Evolutionary conservation across 2,888 invertebrate genomes (phyloP).

Genomic region (Protodeltote pygarga): DNA sequence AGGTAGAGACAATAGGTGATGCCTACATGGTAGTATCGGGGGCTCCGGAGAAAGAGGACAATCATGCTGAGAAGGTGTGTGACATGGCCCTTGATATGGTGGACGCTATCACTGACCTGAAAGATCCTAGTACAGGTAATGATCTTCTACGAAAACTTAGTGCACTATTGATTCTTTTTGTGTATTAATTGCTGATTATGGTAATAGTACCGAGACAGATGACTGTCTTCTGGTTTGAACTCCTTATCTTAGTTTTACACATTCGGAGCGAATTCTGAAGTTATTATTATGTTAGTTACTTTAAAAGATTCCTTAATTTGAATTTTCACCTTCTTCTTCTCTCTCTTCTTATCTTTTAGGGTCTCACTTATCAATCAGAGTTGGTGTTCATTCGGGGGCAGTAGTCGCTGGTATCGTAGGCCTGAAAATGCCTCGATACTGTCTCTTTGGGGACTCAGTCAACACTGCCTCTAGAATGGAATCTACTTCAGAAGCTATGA

Average conservation of each 20-base stretch:
- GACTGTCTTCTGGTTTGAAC: no score
- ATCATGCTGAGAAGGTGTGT: constrained; percentile 97
- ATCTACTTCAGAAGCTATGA: constrained; percentile 96
- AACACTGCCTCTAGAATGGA: constrained; percentile 98
- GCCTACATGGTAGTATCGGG: constrained; percentile 99
- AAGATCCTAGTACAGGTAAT: constrained; percentile 96
- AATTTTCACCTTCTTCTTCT: not conserved
- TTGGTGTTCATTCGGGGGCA: constrained; percentile 96
- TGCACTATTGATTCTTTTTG: no score
- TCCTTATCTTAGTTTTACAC: no score
- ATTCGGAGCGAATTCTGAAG: no score
- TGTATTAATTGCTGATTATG: no score
- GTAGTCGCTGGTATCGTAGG: constrained; percentile 98
- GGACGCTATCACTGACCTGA: constrained; percentile 95
- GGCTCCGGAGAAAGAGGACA: constrained; percentile 95
- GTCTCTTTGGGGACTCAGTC: constrained; percentile 96
- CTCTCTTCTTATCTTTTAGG: constrained; percentile 76
- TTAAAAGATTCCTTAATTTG: no score
- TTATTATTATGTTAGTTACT: no score
- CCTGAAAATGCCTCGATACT: constrained; percentile 96
- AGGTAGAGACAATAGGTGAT: constrained; percentile 99
- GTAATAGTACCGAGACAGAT: no score
- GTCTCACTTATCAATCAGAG: constrained; percentile 93
- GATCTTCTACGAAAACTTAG: not conserved
- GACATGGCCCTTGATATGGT: constrained; percentile 99